These are phyloP conservation scores for Acipenser transmontanus DNA, from an alignment of 2,797 vertebrate genomes.

Conservation along the genomic window DNA sequence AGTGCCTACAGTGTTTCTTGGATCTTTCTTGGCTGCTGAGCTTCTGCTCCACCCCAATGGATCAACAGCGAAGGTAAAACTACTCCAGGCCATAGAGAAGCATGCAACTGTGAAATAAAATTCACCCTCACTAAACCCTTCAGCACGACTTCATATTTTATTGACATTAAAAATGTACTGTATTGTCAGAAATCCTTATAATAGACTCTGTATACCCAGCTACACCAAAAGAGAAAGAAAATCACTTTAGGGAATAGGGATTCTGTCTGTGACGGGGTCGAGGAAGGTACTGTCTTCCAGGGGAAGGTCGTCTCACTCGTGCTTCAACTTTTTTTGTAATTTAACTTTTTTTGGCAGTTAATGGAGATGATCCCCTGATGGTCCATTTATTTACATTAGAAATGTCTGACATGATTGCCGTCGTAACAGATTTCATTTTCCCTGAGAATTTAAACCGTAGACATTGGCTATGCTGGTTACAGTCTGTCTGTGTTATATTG, in stretches of 20 bases:
- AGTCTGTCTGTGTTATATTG: no score
- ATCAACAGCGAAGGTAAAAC: neutral
- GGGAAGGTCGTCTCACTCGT: conserved; percentile 25
- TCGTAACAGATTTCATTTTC: no score
- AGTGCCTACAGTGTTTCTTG: neutral
- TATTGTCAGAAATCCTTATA: conserved; percentile 32
- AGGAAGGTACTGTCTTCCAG: conserved; percentile 20
- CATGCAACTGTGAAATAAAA: conserved; percentile 21
- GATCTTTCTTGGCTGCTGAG: no score
- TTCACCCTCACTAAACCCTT: conserved; percentile 21
- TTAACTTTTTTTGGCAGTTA: conserved; percentile 40
- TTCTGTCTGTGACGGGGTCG: conserved; percentile 22
- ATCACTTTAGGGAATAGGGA: conserved; percentile 32
- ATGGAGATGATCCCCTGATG: conserved; percentile 36
- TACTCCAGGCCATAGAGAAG: neutral
- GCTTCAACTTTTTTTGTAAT: conserved; percentile 29
- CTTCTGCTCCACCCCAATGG: neutral
- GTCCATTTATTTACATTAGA: conserved; percentile 48
- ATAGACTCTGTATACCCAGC: neutral
- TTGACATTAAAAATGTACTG: conserved; percentile 38
- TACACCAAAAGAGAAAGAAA: conserved; percentile 15
- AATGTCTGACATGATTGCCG: conserved; percentile 39
- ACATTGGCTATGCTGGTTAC: no score
- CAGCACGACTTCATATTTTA: conserved; percentile 24
- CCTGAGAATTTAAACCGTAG: no score